A percentile compares a stretch with the other conserved stretches of the same genome.
These are phyloP conservation scores for Aspidiotus rigidus DNA, from an alignment of 2,888 invertebrate genomes.

Conservation along the genomic window DNA sequence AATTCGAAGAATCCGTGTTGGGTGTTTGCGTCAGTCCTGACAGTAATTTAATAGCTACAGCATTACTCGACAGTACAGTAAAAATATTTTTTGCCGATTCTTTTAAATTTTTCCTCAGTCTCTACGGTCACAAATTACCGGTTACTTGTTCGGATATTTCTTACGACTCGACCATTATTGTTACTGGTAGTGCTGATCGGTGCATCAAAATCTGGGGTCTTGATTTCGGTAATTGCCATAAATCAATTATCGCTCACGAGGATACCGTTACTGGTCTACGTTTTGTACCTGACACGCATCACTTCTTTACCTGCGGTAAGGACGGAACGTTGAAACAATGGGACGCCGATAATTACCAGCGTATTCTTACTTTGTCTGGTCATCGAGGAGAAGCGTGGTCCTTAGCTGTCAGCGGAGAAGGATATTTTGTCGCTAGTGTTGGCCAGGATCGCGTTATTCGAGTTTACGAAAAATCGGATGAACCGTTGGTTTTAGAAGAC, in stretches of 20 bases:
- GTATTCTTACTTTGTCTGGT: constrained; percentile 79
- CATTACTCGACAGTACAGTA: constrained; percentile 84
- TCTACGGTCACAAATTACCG: constrained; percentile 94
- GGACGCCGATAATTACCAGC: constrained; percentile 87
- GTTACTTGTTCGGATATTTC: constrained; percentile 89
- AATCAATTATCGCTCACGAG: constrained; percentile 90
- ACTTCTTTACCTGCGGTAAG: constrained; percentile 86
- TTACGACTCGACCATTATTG: constrained; percentile 73
- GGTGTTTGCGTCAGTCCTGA: constrained; percentile 76
- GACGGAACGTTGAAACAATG: constrained; percentile 93
- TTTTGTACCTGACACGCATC: constrained; percentile 84
- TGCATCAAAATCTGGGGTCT: constrained; percentile 97
- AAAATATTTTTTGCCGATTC: constrained; percentile 91
- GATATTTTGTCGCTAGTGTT: constrained; percentile 64
- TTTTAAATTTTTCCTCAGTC: constrained; percentile 85
- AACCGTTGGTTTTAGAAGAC: constrained; percentile 87
- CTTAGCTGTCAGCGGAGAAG: constrained; percentile 70
- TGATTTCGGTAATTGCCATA: constrained; percentile 97
- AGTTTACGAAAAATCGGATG: constrained; percentile 73
- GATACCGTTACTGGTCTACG: constrained; percentile 82
- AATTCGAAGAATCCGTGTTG: constrained; percentile 78
- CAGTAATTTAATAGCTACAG: constrained; percentile 76
- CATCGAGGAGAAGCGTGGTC: constrained; percentile 72
- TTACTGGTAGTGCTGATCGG: constrained; percentile 90
- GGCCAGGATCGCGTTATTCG: constrained; percentile 83